These are phyloP conservation scores for Yponomeuta cagnagella DNA, from an alignment of 2,888 invertebrate genomes.

Conservation along the genomic window DNA sequence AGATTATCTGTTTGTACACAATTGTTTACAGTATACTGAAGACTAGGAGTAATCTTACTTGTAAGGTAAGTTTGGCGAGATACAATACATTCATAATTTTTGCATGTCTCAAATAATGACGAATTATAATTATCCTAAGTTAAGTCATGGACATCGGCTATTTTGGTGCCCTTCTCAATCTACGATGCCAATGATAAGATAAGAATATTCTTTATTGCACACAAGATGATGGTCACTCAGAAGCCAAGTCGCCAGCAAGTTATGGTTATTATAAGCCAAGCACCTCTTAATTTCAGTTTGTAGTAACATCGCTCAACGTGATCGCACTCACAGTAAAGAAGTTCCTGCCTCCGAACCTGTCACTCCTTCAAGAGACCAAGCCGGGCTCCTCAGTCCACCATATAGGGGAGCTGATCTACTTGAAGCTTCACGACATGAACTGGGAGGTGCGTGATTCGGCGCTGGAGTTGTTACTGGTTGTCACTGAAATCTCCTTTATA, in stretches of 20 bases:
- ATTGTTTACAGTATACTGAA: constrained; percentile 55
- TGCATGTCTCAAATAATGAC: too few species aligned
- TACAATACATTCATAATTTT: too few species aligned
- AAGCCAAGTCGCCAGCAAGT: too few species aligned
- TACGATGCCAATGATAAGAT: too few species aligned
- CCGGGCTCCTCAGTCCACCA: constrained; percentile 79
- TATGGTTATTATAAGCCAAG: too few species aligned
- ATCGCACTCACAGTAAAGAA: constrained; percentile 82
- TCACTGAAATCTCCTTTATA: constrained; percentile 80
- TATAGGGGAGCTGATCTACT: constrained; percentile 80
- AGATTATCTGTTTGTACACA: constrained; percentile 79
- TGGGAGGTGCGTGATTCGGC: constrained; percentile 90
- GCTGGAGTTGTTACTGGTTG: constrained; percentile 81
- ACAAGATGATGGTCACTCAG: too few species aligned
- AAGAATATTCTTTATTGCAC: too few species aligned
- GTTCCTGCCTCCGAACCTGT: constrained; percentile 86
- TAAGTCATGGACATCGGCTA: too few species aligned
- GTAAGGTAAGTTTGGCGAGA: constrained; percentile 43
- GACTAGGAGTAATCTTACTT: constrained; percentile 46
- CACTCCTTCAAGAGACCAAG: constrained; percentile 80
- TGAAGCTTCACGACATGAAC: constrained; percentile 81
- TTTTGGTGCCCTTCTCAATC: too few species aligned
- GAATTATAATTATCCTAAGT: too few species aligned
- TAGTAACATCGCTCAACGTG: constrained; percentile 82
- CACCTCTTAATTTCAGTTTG: constrained; percentile 68